phyloP scores from a whole-genome alignment of 2,888 invertebrate species.

The Temnothorax ravouxi region DNA sequence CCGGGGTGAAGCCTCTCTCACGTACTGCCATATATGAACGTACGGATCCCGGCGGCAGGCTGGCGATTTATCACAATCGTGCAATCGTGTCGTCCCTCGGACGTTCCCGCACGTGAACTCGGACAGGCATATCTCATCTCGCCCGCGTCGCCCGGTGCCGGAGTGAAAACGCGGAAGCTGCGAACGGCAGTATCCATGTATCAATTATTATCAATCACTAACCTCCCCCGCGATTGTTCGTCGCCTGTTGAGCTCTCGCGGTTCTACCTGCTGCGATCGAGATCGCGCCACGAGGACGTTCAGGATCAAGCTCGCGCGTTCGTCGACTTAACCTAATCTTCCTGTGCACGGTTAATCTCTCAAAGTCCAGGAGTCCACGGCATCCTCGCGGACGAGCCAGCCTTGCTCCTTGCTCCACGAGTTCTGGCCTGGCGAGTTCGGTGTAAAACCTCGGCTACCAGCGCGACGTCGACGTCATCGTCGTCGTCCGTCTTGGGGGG shows the following conservation, averaged over 20 bases:
- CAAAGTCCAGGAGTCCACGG: too few species aligned
- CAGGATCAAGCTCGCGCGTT: too few species aligned
- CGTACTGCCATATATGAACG: constrained; percentile 56
- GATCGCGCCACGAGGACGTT: too few species aligned
- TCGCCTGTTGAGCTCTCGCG: constrained; percentile 25
- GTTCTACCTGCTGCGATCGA: background rate
- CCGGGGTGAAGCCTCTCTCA: constrained; percentile 49
- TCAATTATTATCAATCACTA: background rate
- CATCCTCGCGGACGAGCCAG: too few species aligned
- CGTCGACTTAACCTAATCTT: too few species aligned
- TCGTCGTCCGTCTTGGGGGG: constrained; percentile 64
- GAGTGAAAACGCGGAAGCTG: background rate
- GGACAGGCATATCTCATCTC: constrained; percentile 71
- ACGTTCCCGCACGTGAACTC: constrained; percentile 34
- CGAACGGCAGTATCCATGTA: constrained; percentile 19
- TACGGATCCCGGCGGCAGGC: constrained; percentile 30
- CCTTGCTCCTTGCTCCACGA: too few species aligned
- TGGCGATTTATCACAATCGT: constrained; percentile 51
- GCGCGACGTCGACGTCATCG: constrained; percentile 57
- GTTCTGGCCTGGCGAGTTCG: background rate
- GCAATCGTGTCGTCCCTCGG: constrained; percentile 52
- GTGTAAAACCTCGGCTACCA: constrained; percentile 65
- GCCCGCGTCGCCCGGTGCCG: constrained; percentile 35
- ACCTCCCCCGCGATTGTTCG: background rate
- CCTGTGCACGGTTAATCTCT: too few species aligned